Evolutionary conservation across 1,140 invertebrate genomes (phyloP).

Genomic region (Zaprionus kolodkinae): DNA sequence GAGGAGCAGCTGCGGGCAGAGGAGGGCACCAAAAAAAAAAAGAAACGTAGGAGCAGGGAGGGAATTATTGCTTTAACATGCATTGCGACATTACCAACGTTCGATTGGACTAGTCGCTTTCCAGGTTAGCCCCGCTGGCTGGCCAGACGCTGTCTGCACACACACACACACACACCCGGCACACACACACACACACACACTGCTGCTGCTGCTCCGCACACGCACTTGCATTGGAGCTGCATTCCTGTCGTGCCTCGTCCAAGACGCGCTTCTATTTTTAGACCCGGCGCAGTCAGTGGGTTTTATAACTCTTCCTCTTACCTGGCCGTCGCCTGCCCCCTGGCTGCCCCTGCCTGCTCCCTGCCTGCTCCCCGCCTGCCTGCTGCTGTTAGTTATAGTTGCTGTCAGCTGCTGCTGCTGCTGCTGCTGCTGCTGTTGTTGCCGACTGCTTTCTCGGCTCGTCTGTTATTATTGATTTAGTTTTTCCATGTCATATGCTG

Average conservation of each 20-base stretch:
- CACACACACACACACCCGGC: no score
- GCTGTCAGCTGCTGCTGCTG: constrained; percentile 19
- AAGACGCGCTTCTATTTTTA: constrained; percentile 71
- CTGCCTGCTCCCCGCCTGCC: background rate
- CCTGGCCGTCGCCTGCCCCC: no score
- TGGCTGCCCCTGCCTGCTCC: background rate
- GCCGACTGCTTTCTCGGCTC: constrained; percentile 20
- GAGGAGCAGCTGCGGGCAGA: background rate
- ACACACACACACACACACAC: constrained; percentile 50
- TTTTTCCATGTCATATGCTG: constrained; percentile 39
- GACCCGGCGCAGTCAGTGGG: constrained; percentile 70
- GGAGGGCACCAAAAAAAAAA: constrained; percentile 2
- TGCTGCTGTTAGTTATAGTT: constrained; percentile 24
- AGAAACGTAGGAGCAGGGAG: background rate
- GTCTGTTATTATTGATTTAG: constrained; percentile 53
- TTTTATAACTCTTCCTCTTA: constrained; percentile 52
- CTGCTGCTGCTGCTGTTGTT: constrained; percentile 26
- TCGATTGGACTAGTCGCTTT: constrained; percentile 35
- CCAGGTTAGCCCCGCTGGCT: constrained; percentile 43
- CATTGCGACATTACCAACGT: constrained; percentile 66
- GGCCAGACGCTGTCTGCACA: constrained; percentile 68
- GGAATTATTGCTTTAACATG: constrained; percentile 73
- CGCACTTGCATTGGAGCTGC: constrained; percentile 72
- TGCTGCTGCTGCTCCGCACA: constrained; percentile 22
- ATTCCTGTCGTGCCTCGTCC: constrained; percentile 66